Percentiles rank a stretch among this genome's conserved stretches.
These are phyloP conservation scores for Pantherophis vulpinus DNA, from an alignment of 2,797 vertebrate genomes.

Conservation along the genomic window DNA sequence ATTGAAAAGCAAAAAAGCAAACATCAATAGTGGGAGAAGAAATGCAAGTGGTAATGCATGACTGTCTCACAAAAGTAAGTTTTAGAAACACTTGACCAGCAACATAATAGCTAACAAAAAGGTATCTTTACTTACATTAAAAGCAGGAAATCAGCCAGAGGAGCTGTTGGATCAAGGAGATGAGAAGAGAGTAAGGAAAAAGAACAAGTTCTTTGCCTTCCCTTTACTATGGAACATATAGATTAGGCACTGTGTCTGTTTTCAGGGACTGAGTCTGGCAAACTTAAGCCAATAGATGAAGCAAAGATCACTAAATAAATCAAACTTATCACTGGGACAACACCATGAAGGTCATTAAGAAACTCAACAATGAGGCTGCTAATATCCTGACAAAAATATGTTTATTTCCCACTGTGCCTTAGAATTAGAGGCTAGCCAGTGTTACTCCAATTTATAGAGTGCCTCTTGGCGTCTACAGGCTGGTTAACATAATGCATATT, in stretches of 20 bases:
- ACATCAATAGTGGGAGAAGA: neutral
- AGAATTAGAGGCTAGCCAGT: neutral
- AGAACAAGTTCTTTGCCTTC: neutral
- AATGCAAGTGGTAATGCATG: neutral
- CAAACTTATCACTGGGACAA: neutral
- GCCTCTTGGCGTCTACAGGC: neutral
- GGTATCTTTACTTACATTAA: neutral
- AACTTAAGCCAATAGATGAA: neutral
- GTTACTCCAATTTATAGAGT: neutral
- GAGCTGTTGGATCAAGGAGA: neutral
- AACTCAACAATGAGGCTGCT: neutral
- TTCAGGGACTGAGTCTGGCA: neutral
- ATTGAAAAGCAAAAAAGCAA: neutral
- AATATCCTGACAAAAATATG: neutral
- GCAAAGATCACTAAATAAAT: neutral
- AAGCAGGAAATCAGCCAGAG: neutral
- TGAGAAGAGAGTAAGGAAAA: neutral
- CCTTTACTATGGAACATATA: neutral
- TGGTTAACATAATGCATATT: neutral
- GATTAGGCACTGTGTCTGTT: neutral
- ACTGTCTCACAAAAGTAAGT: neutral
- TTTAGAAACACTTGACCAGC: neutral
- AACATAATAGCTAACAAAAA: neutral
- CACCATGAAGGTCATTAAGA: neutral
- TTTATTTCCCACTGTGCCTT: neutral